Percentiles rank a stretch among this genome's conserved stretches.
These are phyloP conservation scores for Eurois occulta DNA, from an alignment of 2,888 invertebrate genomes.

Conservation along the genomic window DNA sequence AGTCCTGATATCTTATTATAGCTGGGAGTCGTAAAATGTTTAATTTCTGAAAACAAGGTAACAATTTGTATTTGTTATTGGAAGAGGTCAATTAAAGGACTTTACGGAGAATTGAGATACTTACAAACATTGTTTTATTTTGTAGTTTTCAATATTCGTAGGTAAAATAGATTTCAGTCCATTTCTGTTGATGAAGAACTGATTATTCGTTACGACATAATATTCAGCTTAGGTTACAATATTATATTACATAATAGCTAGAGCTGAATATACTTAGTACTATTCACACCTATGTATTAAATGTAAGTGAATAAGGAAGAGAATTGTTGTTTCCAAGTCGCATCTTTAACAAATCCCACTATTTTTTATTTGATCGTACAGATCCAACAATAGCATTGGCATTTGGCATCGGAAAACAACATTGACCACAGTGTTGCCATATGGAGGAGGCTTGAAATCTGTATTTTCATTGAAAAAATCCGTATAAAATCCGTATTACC, in stretches of 20 bases:
- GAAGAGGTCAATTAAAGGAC: slow-evolving; percentile 39
- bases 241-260: background rate
- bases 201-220: slow-evolving; percentile 12
- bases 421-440: too few relatives aligned
- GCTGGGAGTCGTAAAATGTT: slow-evolving; percentile 54
- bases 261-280: background rate
- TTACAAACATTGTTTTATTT: slow-evolving; percentile 65
- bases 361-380: fast-evolving
- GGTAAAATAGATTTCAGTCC: background rate
- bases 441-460: too few relatives aligned
- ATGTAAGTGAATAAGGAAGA: slow-evolving; percentile 11
- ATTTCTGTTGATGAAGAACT: background rate
- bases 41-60: slow-evolving; percentile 69
- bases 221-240: background rate
- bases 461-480: too few relatives aligned
- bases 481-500: too few relatives aligned
- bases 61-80: background rate
- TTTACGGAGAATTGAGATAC: slow-evolving; percentile 22
- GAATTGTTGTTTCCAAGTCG: slow-evolving; percentile 4
- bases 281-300: background rate
- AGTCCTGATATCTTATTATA: slow-evolving; percentile 45
- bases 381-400: slow-evolving; percentile 13
- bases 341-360: slow-evolving; percentile 1
- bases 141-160: background rate
- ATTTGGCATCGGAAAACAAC: background rate